Conservation (phyloP, 1,140 invertebrate species). For the Tetranychus cinnabarinus region DNA sequence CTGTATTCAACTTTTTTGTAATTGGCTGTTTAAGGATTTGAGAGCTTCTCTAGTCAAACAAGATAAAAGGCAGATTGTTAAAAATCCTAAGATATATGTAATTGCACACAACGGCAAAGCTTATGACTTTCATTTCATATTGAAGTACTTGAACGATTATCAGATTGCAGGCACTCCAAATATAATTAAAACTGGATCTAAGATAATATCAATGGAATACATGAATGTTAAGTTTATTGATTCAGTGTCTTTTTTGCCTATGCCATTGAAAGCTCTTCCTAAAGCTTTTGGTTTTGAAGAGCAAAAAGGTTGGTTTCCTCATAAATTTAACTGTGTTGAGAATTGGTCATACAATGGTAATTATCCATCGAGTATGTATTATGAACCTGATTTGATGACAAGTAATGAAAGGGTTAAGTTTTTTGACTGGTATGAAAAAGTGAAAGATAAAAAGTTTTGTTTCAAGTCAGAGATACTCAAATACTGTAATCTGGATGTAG, state of each 20-base stretch:
- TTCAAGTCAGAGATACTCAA: background rate
- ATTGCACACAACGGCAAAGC: background rate
- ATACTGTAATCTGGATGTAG: background rate
- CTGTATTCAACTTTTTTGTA: background rate
- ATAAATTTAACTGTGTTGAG: background rate
- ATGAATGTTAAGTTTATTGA: background rate
- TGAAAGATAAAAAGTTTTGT: background rate
- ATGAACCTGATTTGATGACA: background rate
- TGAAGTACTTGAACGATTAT: background rate
- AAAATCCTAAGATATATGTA: background rate
- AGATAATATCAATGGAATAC: background rate
- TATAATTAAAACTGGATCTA: background rate
- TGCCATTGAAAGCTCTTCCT: background rate
- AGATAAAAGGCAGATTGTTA: background rate
- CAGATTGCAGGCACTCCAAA: background rate
- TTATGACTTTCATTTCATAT: slow-evolving; percentile 1
- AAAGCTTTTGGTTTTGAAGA: slow-evolving; percentile 1
- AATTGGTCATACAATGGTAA: background rate
- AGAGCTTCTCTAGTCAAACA: background rate
- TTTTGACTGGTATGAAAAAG: background rate
- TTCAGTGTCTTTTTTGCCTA: background rate
- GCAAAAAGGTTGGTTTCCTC: slow-evolving; percentile 5
- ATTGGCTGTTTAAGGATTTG: background rate
- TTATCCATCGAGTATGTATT: background rate
- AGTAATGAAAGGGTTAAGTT: background rate